Base-by-base conservation (phyloP, 2,888 invertebrate genomes). In the Eudasyphora cyanicolor region DNA sequence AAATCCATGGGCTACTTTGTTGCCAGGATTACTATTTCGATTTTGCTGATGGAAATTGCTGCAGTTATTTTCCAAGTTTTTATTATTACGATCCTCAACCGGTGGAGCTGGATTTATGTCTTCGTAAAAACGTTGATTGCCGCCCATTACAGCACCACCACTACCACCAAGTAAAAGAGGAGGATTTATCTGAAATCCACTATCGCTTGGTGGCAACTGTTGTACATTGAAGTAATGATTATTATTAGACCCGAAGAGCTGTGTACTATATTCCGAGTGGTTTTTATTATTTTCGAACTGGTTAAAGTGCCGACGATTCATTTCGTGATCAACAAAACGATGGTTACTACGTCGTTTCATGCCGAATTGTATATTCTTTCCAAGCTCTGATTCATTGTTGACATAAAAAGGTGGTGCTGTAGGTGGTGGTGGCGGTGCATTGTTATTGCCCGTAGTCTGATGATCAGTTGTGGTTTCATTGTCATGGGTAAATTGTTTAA, bases 31-130 rank as follows among this genome's bases (percentile, higher is more conserved):
- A 45, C n/a, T 45, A 45, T 45, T 45, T 45, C n/a, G 45, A n/a
- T n/a, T n/a, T n/a, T n/a, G n/a, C n/a, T 21, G 3, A 3, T 21
- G 19, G 49, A 5, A 17, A 17, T 51, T 51, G 10, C 12, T 38
- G 38, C 12, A 5, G 38, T 38, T 38, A 38, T 38, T 45, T 45
- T n/a, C 45, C 14, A 45, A 45, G 12, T n/a, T 45, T n/a, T n/a
- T 45, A n/a, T n/a, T n/a, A n/a, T 1, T 57, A 57, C 3, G 4
- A 14, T 42, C 24, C 10, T 67, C 42, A 19, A 67, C 67, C 0
- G 67, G 67, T 42, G 67, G 67, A 21, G 67, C 67, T 21, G 67
- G 67, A 67, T 67, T 42, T 12, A 67, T 67, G 17, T 67, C 38
- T 2, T 60, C 60, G 24, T 38, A 67, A 21, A 67, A 38, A 24